Evolutionary conservation across 2,888 invertebrate species (phyloP).

Genomic region (Lymantria dispar): DNA sequence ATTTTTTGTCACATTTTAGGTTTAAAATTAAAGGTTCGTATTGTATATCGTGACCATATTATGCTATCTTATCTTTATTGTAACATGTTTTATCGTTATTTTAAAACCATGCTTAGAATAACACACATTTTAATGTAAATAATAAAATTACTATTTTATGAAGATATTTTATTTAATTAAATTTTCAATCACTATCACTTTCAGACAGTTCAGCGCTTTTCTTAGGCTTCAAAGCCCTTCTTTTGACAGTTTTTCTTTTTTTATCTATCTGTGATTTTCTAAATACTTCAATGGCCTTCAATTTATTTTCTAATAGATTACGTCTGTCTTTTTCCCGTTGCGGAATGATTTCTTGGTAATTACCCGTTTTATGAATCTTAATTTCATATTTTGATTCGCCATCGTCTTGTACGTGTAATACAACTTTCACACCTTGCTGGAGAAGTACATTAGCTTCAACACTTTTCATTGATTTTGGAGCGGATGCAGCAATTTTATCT

Average conservation of each 20-base stretch:
- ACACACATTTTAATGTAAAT: slow-evolving; percentile 62
- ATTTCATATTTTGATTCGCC: slow-evolving; percentile 51
- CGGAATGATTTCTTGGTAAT: slow-evolving; percentile 85
- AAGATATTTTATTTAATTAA: slow-evolving; percentile 45
- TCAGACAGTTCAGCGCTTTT: slow-evolving; percentile 86
- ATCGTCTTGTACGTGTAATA: slow-evolving; percentile 42
- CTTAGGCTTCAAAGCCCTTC: slow-evolving; percentile 72
- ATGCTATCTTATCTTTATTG: slow-evolving; percentile 40
- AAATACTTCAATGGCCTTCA: slow-evolving; percentile 89
- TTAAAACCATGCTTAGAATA: slow-evolving; percentile 50
- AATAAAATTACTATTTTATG: slow-evolving; percentile 74
- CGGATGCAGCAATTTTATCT: slow-evolving; percentile 42
- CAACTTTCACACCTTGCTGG: slow-evolving; percentile 50
- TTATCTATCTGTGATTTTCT: slow-evolving; percentile 85
- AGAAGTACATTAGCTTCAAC: slow-evolving; percentile 40
- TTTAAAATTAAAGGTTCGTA: too few species aligned
- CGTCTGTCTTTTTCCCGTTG: slow-evolving; percentile 87
- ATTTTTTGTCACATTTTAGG: too few species aligned
- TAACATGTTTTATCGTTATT: slow-evolving; percentile 42
- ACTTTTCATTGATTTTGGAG: slow-evolving; percentile 42
- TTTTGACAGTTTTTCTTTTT: slow-evolving; percentile 71
- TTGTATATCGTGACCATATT: slow-evolving; percentile 23
- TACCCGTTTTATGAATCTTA: slow-evolving; percentile 59
- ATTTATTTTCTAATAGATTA: slow-evolving; percentile 85
- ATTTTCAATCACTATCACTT: slow-evolving; percentile 78